Evolutionary conservation across 2,113 vertebrate species (phyloP).

Genomic region (Ciconia stormi): DNA sequence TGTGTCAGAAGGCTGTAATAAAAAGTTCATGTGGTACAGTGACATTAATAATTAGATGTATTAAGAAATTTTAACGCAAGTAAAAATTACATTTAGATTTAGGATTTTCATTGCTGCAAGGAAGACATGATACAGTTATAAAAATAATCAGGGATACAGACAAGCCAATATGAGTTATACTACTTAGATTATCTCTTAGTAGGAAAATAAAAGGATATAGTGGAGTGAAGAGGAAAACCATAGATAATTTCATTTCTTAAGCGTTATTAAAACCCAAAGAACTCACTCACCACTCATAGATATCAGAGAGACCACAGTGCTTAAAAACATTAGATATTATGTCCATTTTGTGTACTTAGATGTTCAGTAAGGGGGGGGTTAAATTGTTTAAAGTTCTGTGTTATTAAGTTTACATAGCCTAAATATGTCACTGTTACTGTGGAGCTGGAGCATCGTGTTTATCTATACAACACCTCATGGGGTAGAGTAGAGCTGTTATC

Average conservation of each 20-base stretch:
- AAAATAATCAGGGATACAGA: background rate
- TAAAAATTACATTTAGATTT: background rate
- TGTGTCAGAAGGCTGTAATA: background rate
- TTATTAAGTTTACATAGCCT: background rate
- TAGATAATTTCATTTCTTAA: background rate
- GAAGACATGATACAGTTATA: background rate
- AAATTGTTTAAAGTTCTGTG: background rate
- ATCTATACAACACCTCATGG: background rate
- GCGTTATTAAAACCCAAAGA: background rate
- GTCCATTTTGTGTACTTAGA: background rate
- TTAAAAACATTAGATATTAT: background rate
- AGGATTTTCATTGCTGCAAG: background rate
- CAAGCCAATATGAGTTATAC: background rate
- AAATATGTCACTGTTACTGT: background rate
- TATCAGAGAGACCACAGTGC: background rate
- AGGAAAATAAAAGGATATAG: background rate
- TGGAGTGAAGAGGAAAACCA: background rate
- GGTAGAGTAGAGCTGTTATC: background rate
- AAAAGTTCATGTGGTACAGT: background rate
- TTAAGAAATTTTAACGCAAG: background rate
- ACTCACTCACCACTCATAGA: background rate
- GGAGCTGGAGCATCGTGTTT: background rate
- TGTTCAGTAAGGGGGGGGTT: fast-evolving
- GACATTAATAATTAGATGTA: background rate
- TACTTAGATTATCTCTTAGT: background rate